A percentile compares a stretch with the other conserved stretches of the same genome.
These are phyloP conservation scores for Pyxicephalus adspersus DNA, from an alignment of 2,113 vertebrate species.

Conservation along the genomic window DNA sequence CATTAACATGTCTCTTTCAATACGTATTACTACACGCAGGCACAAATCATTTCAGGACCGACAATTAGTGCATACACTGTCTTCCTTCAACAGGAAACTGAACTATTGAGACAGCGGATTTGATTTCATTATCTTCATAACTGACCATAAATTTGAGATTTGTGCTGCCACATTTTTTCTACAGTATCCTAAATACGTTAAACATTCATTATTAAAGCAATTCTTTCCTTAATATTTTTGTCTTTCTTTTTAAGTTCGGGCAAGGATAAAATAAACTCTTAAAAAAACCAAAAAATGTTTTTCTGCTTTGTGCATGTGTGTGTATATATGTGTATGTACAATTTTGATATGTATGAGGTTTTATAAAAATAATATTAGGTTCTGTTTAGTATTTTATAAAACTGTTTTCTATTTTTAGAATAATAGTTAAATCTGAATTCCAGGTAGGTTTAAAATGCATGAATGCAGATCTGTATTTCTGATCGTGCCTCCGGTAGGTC, in stretches of 20 bases:
- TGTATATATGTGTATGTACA: too few relatives aligned
- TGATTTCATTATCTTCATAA: constrained; percentile 26
- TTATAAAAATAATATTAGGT: too few relatives aligned
- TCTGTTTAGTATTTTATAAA: too few relatives aligned
- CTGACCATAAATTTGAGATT: constrained; percentile 46
- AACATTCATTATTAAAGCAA: background rate
- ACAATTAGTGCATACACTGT: constrained; percentile 21
- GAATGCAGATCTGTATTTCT: too few relatives aligned
- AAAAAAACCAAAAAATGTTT: background rate
- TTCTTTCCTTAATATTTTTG: background rate
- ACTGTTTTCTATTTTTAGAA: too few relatives aligned
- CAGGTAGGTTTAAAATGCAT: too few relatives aligned
- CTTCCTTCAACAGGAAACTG: constrained; percentile 54
- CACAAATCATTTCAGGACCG: constrained; percentile 43
- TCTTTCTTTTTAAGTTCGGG: constrained; percentile 47
- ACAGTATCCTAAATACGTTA: background rate
- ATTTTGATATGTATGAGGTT: too few relatives aligned
- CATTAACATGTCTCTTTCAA: constrained; percentile 38
- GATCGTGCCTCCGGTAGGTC: too few relatives aligned
- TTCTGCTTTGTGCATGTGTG: too few relatives aligned
- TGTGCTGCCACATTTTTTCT: constrained; percentile 1
- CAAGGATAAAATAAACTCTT: constrained; percentile 15
- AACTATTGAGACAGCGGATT: background rate
- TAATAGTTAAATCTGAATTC: too few relatives aligned
- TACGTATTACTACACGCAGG: constrained; percentile 23